These are phyloP conservation scores for Melieria omissa DNA, from an alignment of 2,888 invertebrate genomes.

Conservation along the genomic window DNA sequence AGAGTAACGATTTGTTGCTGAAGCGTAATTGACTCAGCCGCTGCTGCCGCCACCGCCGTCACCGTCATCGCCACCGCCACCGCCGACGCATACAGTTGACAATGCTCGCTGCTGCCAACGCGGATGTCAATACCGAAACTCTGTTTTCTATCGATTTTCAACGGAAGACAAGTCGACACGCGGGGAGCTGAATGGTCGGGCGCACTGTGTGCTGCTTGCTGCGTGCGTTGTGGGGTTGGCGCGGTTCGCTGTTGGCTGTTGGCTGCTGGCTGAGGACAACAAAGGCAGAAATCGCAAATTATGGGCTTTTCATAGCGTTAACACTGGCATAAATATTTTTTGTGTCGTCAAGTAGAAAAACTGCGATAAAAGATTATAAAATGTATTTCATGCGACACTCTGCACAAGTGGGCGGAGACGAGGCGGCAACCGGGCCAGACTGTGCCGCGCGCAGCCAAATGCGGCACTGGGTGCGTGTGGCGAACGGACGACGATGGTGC, in stretches of 20 bases:
- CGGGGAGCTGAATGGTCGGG: conserved; percentile 32
- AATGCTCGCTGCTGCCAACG: conserved; percentile 8
- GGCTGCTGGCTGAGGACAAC: conserved; percentile 12
- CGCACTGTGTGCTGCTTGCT: conserved; percentile 30
- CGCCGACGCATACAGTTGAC: conserved; percentile 14
- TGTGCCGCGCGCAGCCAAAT: conserved; percentile 14
- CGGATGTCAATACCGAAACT: conserved; percentile 44
- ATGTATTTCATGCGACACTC: conserved; percentile 55
- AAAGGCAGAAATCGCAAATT: conserved; percentile 53
- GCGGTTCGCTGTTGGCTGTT: conserved; percentile 43
- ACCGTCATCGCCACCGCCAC: conserved; percentile 12
- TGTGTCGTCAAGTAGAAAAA: conserved; percentile 66
- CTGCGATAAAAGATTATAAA: conserved; percentile 68
- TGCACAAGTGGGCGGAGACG: neutral
- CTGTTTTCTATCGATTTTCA: conserved; percentile 63
- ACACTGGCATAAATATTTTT: conserved; percentile 61
- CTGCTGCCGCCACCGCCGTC: conserved; percentile 11
- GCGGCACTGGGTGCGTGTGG: conserved; percentile 11
- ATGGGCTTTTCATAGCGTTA: conserved; percentile 61
- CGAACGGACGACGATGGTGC: conserved; percentile 8
- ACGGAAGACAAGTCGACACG: conserved; percentile 25
- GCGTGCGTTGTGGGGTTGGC: conserved; percentile 34
- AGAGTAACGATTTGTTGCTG: conserved; percentile 32
- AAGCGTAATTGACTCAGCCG: conserved; percentile 36
- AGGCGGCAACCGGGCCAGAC: conserved; percentile 28